A percentile compares a stretch with the other conserved stretches of the same genome.
Evolutionary conservation across 2,888 invertebrate genomes (phyloP).

Genomic region (Stenchaetothrips biformis): DNA sequence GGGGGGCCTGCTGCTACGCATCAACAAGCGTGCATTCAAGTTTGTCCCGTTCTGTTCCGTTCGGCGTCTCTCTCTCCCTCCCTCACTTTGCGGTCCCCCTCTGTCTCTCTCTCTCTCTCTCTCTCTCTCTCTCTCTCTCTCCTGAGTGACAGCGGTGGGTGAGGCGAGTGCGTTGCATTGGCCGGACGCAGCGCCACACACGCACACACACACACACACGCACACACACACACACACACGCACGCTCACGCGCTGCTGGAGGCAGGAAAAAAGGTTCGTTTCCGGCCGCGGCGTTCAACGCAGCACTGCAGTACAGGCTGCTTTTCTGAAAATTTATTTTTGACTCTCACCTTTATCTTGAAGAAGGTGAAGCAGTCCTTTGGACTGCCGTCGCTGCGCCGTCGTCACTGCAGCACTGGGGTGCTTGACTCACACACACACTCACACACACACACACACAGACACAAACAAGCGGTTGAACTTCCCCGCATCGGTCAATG

Average conservation of each 20-base stretch:
- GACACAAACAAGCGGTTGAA: not conserved
- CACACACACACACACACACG: too few species aligned
- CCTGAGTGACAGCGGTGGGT: not conserved
- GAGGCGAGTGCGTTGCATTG: too few species aligned
- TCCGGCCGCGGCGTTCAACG: too few species aligned
- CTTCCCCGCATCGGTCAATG: too few species aligned
- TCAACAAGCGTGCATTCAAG: slow-evolving; percentile 23
- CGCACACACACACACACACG: too few species aligned
- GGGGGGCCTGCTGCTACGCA: not conserved
- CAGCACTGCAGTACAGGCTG: too few species aligned
- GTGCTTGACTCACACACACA: not conserved
- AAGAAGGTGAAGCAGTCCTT: not conserved
- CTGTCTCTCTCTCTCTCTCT: slow-evolving; percentile 5
- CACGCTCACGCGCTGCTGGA: too few species aligned
- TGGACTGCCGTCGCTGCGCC: not conserved
- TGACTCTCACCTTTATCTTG: not conserved
- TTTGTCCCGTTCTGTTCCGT: slow-evolving; percentile 22
- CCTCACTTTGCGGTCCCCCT: not conserved
- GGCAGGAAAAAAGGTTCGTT: too few species aligned
- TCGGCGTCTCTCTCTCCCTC: not conserved
- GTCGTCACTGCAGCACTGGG: not conserved
- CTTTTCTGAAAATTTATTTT: not conserved
- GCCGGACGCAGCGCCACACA: too few species aligned
- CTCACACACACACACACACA: not conserved
- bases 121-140: not conserved